Evolutionary conservation across 1,140 invertebrate species (phyloP), one percentile per base, ranked within the genome.

Genomic region (Pinna nobilis): DNA sequence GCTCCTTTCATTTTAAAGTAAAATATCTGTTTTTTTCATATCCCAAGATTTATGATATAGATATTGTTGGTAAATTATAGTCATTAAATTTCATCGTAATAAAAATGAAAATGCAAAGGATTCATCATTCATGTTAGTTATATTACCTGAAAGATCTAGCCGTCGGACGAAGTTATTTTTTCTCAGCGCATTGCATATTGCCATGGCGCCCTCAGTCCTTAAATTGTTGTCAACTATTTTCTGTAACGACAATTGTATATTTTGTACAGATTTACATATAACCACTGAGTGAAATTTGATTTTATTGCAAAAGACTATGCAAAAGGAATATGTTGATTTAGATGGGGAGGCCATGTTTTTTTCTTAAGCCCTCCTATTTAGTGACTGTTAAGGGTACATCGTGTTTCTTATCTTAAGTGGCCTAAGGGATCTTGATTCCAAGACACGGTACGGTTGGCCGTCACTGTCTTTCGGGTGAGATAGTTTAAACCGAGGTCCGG

Each of bases 141-240:
- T 4, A 5, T 74, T 78, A 85, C 85, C 85, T 67, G 81, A 81
- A 5, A 88, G 55, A 78, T 84, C 79, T 9, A 87, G 55, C 32
- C 73, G 75, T 25, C 81, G 70, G 15, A 88, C 63, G 25, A 74
- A 77, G 13, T 75, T 75, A 60, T 87, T 87, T 20, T 70, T 63
- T 7, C 57, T 33, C 23, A 87, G 55, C 72, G 84, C 85, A 23
- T 76, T 69, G 55, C 78, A 78, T 18, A 86, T 68, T n/a, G 77
- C 64, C 23, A 59, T 35, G 23, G 65, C 81, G 13, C 85, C 84
- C 23, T 70, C 78, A 57, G 61, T 79, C 18, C 86, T 82, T 1
- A 88, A 61, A 67, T 83, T 82, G 68, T 88, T 88, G 30, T 78
- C 79, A 23, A 70, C 60, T 41, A 85, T 70, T 59, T 51, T 70